Percentiles rank a stretch among this genome's conserved stretches.
phyloP scores from a whole-genome alignment of 2,113 vertebrate genomes.

The Aepyceros melampus region DNA sequence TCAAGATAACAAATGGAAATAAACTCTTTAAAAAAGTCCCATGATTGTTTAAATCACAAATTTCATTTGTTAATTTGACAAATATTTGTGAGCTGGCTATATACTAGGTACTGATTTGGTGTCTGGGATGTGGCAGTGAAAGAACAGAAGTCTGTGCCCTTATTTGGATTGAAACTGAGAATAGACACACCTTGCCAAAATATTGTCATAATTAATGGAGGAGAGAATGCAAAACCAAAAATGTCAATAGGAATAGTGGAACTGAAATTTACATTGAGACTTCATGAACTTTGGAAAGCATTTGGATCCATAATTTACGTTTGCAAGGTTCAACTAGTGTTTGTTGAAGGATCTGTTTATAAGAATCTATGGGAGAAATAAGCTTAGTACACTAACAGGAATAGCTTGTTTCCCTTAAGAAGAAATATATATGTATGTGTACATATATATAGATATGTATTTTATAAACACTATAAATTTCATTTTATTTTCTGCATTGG shows the following conservation, averaged over 20 bases:
- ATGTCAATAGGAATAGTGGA: neutral
- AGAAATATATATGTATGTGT: neutral
- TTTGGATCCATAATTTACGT: neutral
- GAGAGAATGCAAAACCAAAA: neutral
- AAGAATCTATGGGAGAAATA: neutral
- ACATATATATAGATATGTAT: neutral
- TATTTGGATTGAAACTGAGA: neutral
- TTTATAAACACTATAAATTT: neutral
- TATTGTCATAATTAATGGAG: neutral
- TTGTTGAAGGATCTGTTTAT: neutral
- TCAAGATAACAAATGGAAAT: neutral
- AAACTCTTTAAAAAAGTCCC: neutral
- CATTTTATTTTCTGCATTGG: neutral
- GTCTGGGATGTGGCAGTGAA: neutral
- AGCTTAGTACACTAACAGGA: neutral
- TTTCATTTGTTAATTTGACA: neutral
- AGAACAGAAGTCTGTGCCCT: neutral
- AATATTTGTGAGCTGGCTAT: neutral
- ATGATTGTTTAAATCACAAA: neutral
- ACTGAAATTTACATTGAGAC: neutral
- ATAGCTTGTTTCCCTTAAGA: neutral
- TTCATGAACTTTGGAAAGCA: neutral
- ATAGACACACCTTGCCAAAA: neutral
- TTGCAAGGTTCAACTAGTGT: neutral
- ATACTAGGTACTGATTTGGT: neutral